Conservation (phyloP, 1,140 invertebrate species). For the Dreissena polymorpha region DNA sequence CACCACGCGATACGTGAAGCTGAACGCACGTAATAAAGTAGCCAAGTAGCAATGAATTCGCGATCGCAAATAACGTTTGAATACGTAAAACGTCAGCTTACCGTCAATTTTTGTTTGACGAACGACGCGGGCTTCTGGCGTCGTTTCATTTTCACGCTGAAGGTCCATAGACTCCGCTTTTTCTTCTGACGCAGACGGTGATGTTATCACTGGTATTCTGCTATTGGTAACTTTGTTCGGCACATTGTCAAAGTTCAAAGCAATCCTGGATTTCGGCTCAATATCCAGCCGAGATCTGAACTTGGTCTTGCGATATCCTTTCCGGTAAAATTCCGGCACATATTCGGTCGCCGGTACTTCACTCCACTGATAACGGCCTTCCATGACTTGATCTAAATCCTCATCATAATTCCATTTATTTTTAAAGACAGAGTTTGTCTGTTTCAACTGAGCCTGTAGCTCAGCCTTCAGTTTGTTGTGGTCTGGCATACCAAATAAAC, state of each 20-base stretch:
- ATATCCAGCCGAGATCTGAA: conserved; percentile 3
- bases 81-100: conserved; percentile 12
- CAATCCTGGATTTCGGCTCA: background rate
- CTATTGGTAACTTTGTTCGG: background rate
- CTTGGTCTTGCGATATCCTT: conserved; percentile 27
- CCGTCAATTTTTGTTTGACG: conserved; percentile 43
- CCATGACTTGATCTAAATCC: conserved; percentile 17
- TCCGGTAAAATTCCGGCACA: conserved; percentile 37
- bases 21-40: no score
- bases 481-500: conserved; percentile 39
- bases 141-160: conserved; percentile 42
- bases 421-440: conserved; percentile 13
- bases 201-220: conserved; percentile 7
- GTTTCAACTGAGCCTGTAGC: conserved; percentile 14
- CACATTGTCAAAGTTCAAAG: conserved; percentile 3
- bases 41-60: no score
- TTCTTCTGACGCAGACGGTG: background rate
- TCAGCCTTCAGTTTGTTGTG: conserved; percentile 27
- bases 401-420: conserved; percentile 41
- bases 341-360: conserved; percentile 7
- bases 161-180: conserved; percentile 21
- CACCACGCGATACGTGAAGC: no score
- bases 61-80: no score
- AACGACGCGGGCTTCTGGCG: conserved; percentile 41
- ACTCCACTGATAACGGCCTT: conserved; percentile 37